A percentile compares a stretch with the other conserved stretches of the same genome.
Conservation (phyloP, 2,888 invertebrate genomes). For the Polyommatus iphigenia region DNA sequence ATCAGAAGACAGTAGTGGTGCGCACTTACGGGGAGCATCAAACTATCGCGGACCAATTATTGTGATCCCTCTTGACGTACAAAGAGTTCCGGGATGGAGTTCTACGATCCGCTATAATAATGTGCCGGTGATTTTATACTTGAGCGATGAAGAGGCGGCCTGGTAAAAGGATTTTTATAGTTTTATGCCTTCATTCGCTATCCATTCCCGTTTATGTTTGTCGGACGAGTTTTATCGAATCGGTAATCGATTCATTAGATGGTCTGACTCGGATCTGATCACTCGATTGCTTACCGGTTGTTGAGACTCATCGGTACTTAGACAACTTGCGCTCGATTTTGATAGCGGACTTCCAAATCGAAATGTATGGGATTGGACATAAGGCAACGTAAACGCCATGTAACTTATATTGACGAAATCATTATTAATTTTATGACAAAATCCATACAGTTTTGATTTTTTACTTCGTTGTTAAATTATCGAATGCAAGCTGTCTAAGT, state of each 20-base stretch:
- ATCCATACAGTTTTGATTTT: background rate
- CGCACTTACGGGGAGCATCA: slow-evolving; percentile 49
- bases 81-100: slow-evolving; percentile 43
- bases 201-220: slow-evolving; percentile 36
- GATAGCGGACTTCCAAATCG: background rate
- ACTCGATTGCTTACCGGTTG: background rate
- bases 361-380: background rate
- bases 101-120: slow-evolving; percentile 44
- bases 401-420: background rate
- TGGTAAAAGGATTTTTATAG: slow-evolving; percentile 53
- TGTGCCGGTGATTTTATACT: slow-evolving; percentile 52
- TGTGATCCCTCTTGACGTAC: slow-evolving; percentile 42
- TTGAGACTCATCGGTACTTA: background rate
- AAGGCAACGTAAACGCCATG: background rate
- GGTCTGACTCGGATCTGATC: background rate
- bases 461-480: background rate
- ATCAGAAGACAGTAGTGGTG: slow-evolving; percentile 47
- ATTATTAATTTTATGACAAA: background rate
- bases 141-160: slow-evolving; percentile 49
- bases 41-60: slow-evolving; percentile 45
- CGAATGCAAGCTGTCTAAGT: background rate
- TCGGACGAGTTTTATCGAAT: slow-evolving; percentile 37
- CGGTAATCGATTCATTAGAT: slow-evolving; percentile 35
- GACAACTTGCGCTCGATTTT: background rate
- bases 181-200: slow-evolving; percentile 50